Base-by-base conservation (phyloP, 1,140 invertebrate species). In the Papilio xuthus region DNA sequence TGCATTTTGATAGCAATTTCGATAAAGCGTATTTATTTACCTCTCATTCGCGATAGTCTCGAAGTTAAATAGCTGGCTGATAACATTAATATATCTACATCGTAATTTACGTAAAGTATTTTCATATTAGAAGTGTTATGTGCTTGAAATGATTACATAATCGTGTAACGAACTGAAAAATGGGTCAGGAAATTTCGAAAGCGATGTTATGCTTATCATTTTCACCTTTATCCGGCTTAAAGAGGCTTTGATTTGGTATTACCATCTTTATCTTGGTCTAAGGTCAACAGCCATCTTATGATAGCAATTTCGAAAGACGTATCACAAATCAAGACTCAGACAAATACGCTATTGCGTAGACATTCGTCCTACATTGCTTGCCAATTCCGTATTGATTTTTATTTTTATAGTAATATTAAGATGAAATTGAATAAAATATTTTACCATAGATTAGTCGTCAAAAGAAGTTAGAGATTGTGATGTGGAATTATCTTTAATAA, bases 21-120 rank as follows among this genome's bases (percentile, higher is more conserved):
- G 60, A 67, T 67, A 67, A 28, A 28, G 60, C 6, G 60, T 67
- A 67, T 67, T 67, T 67, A 67, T 67, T 67, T 28, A 67, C 60
- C 60, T 67, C 15, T 67, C 26, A 18, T 18, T 13, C 60, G 23
- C 56, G 56, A 9, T 60, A 60, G 56, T 26, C 56, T 26, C 12
- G 18, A 67, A 67, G 23, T 67, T 67, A 67, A 67, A 67, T 28
- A 26, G 3, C 13, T 67, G n/a, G 60, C 26, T 28, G 60, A 67
- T 67, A 15, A 60, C 6, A 67, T 15, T 15, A 37, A 37, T 37
- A 37, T 37, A 37, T 37, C 32, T 67, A 15, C 8, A 28, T 28
- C 9, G 26, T 67, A 26, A 60, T 60, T 15, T 15, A 63, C 26
- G 2, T 60, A 26, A 60, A 60, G 20, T 60, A 60, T 26, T n/a